Evolutionary conservation across 2,888 invertebrate genomes (phyloP), one percentile per base, ranked within the genome.

Genomic region (Chirona hameri): DNA sequence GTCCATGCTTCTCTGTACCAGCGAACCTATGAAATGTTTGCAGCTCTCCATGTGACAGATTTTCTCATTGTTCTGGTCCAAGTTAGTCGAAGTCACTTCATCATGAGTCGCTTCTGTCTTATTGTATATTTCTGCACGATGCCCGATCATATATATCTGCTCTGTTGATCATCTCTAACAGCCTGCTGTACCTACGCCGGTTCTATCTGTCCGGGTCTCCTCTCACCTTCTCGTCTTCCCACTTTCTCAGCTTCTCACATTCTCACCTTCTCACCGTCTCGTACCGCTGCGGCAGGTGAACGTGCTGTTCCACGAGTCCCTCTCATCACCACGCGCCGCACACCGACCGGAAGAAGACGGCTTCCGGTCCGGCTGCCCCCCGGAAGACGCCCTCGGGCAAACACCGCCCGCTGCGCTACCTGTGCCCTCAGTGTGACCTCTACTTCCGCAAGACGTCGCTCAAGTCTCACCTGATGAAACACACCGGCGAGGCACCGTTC

Each of bases 401-500:
- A n/a, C 31, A 31, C 18, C 14, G 18, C 18, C 72, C 39, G 12
- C 76, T 46, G 39, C 76, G 76, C 76, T 76, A 46, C 46, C 76
- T 76, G 39, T 76, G 76, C 46, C 76, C 76, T 7, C 27, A 46
- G 46, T 76, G 76, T 31, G 76, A 76, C 76, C 39, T 76, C 24
- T 76, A 76, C 76, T 76, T 76, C 76, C 76, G 76, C 46, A 76
- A 76, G 46, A 10, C 82, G 29, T 84, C 85, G 18, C 82, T 85
- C 80, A 84, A 83, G 82, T 82, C 84, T 18, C 85, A 85, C 83
- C 84, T 85, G 85, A 65, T 85, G 84, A 89, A 90, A 0, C 93
- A 93, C 87, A 89, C 90, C n/a, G 87, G 88, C 52, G 87, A 87
- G 48, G 88, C 89, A 83, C 89, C 89, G 55, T 90, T 89, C 86